Conservation (phyloP, 2,797 vertebrate genomes). For the Crocodylus rhombifer region DNA sequence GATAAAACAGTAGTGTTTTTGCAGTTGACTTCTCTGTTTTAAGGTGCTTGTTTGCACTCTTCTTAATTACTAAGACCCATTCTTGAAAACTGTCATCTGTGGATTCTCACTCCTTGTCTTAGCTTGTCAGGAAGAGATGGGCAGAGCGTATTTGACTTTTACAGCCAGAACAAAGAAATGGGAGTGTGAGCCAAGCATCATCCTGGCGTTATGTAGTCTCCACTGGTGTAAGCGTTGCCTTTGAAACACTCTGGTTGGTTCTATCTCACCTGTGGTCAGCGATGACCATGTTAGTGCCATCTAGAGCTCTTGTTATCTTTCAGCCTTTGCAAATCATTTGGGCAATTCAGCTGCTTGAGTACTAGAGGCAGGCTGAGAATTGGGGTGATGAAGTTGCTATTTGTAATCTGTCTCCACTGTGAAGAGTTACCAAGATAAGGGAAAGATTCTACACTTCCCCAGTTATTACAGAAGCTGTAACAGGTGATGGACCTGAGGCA, state of each 20-base stretch:
- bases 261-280: not conserved
- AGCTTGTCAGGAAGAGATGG: not conserved
- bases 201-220: not conserved
- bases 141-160: not conserved
- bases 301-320: not conserved
- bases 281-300: not conserved
- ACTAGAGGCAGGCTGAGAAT: not conserved
- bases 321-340: not conserved
- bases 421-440: not conserved
- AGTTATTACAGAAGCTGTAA: not conserved
- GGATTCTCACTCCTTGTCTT: not conserved
- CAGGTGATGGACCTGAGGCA: not conserved
- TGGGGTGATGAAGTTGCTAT: not conserved
- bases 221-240: not conserved
- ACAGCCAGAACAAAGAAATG: not conserved
- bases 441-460: not conserved
- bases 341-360: not conserved
- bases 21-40: not conserved
- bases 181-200: not conserved
- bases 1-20: not conserved
- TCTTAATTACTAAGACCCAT: not conserved
- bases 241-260: not conserved
- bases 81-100: not conserved
- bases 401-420: not conserved
- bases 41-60: not conserved